phyloP scores from a whole-genome alignment of 2,113 vertebrate genomes.

The Cricetomys ansorgei region DNA sequence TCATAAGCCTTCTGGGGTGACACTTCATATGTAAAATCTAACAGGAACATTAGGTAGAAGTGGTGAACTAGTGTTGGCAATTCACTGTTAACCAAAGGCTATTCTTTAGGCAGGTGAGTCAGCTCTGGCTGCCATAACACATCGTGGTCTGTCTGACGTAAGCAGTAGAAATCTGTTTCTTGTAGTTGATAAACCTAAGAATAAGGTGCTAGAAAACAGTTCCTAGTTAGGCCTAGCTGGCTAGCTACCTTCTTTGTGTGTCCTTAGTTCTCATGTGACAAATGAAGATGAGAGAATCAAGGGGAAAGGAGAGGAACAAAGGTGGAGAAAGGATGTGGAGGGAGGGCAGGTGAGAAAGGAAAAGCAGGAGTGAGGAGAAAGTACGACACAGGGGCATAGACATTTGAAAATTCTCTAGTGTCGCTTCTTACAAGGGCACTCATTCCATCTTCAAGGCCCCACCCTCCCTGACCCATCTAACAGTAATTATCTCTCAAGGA shows the following conservation, averaged over 20 bases:
- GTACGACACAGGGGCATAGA: neutral
- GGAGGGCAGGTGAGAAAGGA: no score
- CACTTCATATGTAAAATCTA: neutral
- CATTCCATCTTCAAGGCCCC: neutral
- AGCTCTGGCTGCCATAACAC: neutral
- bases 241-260: neutral
- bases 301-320: neutral
- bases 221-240: neutral
- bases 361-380: neutral
- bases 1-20: neutral
- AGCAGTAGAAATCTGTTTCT: neutral
- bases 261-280: neutral
- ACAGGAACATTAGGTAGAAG: neutral
- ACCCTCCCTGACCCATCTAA: neutral
- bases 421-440: neutral
- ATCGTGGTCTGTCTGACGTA: neutral
- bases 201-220: neutral
- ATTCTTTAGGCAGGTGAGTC: neutral
- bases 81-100: neutral
- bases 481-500: neutral
- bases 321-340: neutral
- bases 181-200: neutral
- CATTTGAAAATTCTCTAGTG: neutral
- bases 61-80: neutral
- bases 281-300: neutral